Percentiles rank a stretch among this genome's conserved stretches.
Evolutionary conservation across 2,888 invertebrate species (phyloP).

Genomic region (Cephus rjabovi): DNA sequence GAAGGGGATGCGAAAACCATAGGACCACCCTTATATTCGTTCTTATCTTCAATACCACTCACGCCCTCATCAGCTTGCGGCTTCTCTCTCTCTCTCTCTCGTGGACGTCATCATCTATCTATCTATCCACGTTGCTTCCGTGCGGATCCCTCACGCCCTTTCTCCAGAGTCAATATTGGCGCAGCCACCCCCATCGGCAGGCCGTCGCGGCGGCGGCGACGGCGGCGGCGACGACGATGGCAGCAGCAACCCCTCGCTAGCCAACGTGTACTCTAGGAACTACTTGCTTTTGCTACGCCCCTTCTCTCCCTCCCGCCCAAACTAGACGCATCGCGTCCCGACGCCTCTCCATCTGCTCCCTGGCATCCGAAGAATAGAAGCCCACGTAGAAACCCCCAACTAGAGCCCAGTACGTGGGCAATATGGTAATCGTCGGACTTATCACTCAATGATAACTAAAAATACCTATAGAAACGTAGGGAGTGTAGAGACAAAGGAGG

Average conservation of each 20-base stretch:
- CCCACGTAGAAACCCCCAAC: no score
- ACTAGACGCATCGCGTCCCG: conserved; percentile 36
- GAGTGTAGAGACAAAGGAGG: no score
- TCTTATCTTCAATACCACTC: not conserved
- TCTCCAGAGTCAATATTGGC: conserved; percentile 63
- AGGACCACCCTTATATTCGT: conserved; percentile 48
- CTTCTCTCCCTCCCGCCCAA: not conserved
- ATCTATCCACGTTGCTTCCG: conserved; percentile 26
- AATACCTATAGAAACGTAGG: no score
- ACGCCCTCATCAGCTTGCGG: no score
- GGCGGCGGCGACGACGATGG: no score
- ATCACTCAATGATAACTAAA: no score
- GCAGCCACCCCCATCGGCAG: conserved; percentile 54
- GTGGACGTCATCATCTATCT: no score
- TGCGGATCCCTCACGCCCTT: conserved; percentile 44
- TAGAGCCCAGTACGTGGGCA: no score
- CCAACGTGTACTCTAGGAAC: conserved; percentile 11
- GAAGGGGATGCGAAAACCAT: not conserved
- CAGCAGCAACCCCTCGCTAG: conserved; percentile 13
- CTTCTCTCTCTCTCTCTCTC: no score
- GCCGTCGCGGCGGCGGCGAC: not conserved
- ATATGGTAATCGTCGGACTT: no score
- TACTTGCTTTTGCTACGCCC: conserved; percentile 20
- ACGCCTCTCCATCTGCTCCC: not conserved
- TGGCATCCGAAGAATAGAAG: not conserved